Conservation (phyloP, 2,888 invertebrate genomes). For the Drosophila subsilvestris region DNA sequence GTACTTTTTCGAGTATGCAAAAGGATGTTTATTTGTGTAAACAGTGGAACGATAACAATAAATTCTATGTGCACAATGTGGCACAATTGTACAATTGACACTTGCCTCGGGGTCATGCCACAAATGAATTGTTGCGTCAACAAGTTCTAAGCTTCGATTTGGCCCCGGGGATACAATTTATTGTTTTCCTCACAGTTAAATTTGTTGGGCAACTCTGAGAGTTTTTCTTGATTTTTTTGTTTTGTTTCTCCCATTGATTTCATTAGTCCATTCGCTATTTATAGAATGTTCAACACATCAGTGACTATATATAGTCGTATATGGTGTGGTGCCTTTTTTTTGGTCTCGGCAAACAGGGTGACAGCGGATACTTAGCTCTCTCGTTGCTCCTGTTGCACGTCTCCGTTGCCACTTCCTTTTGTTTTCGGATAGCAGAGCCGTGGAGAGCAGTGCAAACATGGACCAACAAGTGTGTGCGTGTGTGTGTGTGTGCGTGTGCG, state of each 20-base stretch:
- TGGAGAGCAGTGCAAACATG: constrained; percentile 61
- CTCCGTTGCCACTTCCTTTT: background rate
- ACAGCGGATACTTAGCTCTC: constrained; percentile 46
- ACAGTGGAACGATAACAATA: constrained; percentile 31
- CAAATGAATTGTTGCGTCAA: constrained; percentile 18
- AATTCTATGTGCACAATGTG: constrained; percentile 24
- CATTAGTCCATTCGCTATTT: constrained; percentile 42
- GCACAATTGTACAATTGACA: constrained; percentile 27
- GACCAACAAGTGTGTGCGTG: constrained; percentile 63
- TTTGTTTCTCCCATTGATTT: constrained; percentile 52
- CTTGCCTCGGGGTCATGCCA: constrained; percentile 18
- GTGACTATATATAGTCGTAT: constrained; percentile 22
- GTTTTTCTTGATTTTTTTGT: constrained; percentile 7
- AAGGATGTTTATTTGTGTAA: constrained; percentile 33
- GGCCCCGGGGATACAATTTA: constrained; percentile 16
- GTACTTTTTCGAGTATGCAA: background rate
- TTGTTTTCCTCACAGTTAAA: constrained; percentile 43
- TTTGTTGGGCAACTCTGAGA: constrained; percentile 49
- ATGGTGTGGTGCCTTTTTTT: constrained; percentile 9
- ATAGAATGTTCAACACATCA: constrained; percentile 1
- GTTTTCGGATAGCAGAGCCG: constrained; percentile 41
- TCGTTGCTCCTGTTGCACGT: constrained; percentile 29
- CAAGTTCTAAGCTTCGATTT: constrained; percentile 26
- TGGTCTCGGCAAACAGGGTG: constrained; percentile 56
- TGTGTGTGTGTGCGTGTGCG: constrained; percentile 8